Evolutionary conservation across 2,113 vertebrate genomes (phyloP).

Genomic region (Gnathonemus longibarbis): DNA sequence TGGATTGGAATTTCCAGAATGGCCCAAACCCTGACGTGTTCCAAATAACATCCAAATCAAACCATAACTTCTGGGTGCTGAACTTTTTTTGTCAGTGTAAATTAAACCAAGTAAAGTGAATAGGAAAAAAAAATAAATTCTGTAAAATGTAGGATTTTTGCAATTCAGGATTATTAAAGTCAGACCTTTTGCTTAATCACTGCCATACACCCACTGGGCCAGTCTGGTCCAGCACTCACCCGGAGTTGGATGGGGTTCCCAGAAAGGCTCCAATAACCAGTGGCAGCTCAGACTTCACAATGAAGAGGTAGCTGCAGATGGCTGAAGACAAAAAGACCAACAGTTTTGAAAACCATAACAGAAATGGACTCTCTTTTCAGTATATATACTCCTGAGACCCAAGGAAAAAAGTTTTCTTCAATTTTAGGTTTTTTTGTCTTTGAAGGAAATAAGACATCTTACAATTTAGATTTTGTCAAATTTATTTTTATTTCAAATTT

Average conservation of each 20-base stretch:
- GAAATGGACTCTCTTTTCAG: not conserved
- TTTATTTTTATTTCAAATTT: too few species aligned
- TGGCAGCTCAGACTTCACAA: slow-evolving; percentile 76
- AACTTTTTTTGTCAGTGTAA: too few species aligned
- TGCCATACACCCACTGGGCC: not conserved
- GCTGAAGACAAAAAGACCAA: slow-evolving; percentile 47
- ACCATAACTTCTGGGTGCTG: too few species aligned
- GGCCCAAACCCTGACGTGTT: too few species aligned
- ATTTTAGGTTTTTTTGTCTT: too few species aligned
- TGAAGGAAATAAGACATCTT: too few species aligned
- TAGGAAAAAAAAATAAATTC: not conserved
- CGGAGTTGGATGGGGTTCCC: slow-evolving; percentile 39
- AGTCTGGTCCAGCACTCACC: slow-evolving; percentile 45
- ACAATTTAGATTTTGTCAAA: too few species aligned
- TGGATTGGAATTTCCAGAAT: too few species aligned
- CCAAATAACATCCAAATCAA: too few species aligned
- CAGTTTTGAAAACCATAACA: not conserved
- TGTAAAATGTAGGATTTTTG: not conserved
- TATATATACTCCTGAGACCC: not conserved
- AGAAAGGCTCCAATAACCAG: slow-evolving; percentile 73
- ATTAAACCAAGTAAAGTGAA: not conserved
- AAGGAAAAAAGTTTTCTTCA: too few species aligned
- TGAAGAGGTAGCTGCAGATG: slow-evolving; percentile 86
- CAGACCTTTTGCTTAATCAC: not conserved
- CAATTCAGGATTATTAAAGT: not conserved